These are phyloP conservation scores for Tapirus indicus DNA, from an alignment of 2,797 vertebrate species.

Conservation along the genomic window DNA sequence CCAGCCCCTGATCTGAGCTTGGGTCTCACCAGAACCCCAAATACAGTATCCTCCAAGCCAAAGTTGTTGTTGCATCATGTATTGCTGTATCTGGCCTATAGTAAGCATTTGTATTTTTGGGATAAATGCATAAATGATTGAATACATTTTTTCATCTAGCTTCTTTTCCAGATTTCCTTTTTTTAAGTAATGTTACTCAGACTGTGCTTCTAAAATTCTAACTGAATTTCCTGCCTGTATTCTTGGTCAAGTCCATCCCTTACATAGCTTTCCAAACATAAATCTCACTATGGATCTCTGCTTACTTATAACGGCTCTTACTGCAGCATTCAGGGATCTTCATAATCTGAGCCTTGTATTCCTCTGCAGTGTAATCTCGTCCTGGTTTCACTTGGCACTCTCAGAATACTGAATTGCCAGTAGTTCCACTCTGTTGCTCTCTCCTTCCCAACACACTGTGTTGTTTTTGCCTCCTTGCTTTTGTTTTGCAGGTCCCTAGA, in stretches of 20 bases:
- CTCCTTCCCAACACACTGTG: not conserved
- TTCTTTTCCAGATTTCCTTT: not conserved
- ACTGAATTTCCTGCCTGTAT: not conserved
- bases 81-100: not conserved
- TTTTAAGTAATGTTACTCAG: not conserved
- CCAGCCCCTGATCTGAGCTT: not conserved
- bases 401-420: not conserved
- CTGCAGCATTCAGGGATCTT: rapidly evolving
- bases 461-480: not conserved
- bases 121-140: not conserved
- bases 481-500: not conserved
- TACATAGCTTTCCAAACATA: too few species aligned
- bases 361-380: not conserved
- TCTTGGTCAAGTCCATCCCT: not conserved
- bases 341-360: not conserved
- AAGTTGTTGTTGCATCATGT: not conserved
- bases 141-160: not conserved
- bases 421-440: not conserved
- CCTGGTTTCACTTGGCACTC: not conserved
- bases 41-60: not conserved
- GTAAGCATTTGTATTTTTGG: not conserved
- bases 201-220: not conserved
- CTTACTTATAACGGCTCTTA: not conserved
- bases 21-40: not conserved
- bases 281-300: not conserved